Evolutionary conservation across 1,140 invertebrate species (phyloP).

Genomic region (Drosophila willistoni): DNA sequence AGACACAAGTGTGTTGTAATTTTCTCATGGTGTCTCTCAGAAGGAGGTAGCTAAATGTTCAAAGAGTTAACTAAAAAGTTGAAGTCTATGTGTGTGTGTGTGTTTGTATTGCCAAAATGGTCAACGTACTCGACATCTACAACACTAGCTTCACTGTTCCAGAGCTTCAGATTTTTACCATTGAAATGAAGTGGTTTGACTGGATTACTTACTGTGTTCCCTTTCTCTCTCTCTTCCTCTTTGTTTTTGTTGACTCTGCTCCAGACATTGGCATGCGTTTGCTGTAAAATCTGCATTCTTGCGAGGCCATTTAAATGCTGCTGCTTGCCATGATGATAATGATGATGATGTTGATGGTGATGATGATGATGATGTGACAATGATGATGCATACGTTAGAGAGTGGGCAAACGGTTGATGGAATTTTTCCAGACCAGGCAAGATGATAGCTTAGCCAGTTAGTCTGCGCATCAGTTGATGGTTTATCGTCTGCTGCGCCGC

Average conservation of each 20-base stretch:
- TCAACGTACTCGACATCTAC: slow-evolving; percentile 62
- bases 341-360: background rate
- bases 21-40: slow-evolving; percentile 55
- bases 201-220: slow-evolving; percentile 25
- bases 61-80: slow-evolving; percentile 8
- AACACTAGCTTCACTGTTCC: background rate
- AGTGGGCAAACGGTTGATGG: background rate
- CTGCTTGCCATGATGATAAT: background rate
- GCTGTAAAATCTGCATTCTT: slow-evolving; percentile 77
- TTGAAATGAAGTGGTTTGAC: slow-evolving; percentile 55
- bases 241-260: slow-evolving; percentile 27
- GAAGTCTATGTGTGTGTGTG: slow-evolving; percentile 6
- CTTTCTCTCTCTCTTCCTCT: slow-evolving; percentile 25
- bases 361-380: background rate
- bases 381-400: slow-evolving; percentile 4
- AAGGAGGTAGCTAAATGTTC: background rate
- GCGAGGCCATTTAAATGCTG: slow-evolving; percentile 68
- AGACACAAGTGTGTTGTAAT: slow-evolving; percentile 63
- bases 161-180: slow-evolving; percentile 12
- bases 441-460: slow-evolving; percentile 19
- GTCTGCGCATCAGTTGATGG: slow-evolving; percentile 66
- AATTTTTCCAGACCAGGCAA: background rate
- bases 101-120: slow-evolving; percentile 65
- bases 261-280: slow-evolving; percentile 58
- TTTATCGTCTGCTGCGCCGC: slow-evolving; percentile 67